phyloP scores from a whole-genome alignment of 2,888 invertebrate species.

The Hedychridium roseum region DNA sequence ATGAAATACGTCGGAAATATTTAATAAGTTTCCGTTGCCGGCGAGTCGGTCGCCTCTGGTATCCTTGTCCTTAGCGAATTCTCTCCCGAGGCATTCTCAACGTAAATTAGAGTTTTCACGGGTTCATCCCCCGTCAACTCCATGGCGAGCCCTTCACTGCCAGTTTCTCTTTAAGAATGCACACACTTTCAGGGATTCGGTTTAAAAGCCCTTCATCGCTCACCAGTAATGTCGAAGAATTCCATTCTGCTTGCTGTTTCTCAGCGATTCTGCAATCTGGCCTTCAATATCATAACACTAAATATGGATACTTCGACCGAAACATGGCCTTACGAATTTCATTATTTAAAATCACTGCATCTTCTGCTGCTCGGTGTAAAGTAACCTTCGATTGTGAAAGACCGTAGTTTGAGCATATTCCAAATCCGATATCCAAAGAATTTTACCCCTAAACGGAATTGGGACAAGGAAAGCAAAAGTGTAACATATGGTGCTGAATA shows the following conservation, averaged over 20 bases:
- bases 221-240: too few species aligned
- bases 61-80: slow-evolving; percentile 36
- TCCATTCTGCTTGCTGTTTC: slow-evolving; percentile 1
- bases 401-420: too few species aligned
- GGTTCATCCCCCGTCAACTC: slow-evolving; percentile 8
- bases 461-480: too few species aligned
- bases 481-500: too few species aligned
- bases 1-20: slow-evolving; percentile 57
- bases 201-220: neutral
- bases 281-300: too few species aligned
- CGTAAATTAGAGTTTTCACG: slow-evolving; percentile 42
- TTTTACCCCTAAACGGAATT: too few species aligned
- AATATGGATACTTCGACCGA: too few species aligned
- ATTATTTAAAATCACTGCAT: neutral
- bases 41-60: slow-evolving; percentile 23
- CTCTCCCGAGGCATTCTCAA: slow-evolving; percentile 38
- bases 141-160: slow-evolving; percentile 4
- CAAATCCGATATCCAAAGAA: too few species aligned
- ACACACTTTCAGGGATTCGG: slow-evolving; percentile 32
- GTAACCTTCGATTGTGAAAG: too few species aligned
- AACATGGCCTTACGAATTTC: too few species aligned
- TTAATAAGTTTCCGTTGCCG: slow-evolving; percentile 55
- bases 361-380: neutral
- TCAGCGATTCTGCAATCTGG: neutral
- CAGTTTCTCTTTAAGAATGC: slow-evolving; percentile 37